Evolutionary conservation across 2,113 vertebrate genomes (phyloP).

Genomic region (Chlorocebus sabaeus): DNA sequence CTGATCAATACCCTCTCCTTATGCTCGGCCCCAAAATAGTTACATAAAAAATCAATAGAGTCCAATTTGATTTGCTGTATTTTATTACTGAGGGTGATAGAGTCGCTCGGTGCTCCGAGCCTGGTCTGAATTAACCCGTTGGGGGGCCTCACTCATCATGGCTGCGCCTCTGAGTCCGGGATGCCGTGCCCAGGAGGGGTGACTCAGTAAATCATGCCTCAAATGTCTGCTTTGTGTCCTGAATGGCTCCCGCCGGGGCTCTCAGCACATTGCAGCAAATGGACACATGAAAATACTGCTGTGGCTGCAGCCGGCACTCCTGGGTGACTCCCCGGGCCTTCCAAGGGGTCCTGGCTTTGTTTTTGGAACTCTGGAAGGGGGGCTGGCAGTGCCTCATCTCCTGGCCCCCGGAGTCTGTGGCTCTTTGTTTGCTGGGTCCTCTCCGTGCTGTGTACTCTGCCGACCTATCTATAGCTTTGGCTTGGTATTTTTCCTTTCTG

Average conservation of each 20-base stretch:
- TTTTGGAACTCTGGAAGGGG: background rate
- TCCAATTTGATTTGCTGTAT: slow-evolving; percentile 70
- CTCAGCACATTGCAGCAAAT: background rate
- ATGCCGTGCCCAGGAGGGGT: background rate
- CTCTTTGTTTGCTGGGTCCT: background rate
- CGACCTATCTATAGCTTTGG: background rate
- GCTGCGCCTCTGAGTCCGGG: fast-evolving
- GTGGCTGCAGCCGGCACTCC: background rate
- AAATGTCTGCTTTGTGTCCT: background rate
- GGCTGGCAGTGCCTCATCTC: background rate
- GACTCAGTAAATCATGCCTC: background rate
- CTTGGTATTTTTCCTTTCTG: background rate
- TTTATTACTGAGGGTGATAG: slow-evolving; percentile 63
- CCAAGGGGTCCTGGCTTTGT: background rate
- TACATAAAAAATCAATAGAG: slow-evolving; percentile 74
- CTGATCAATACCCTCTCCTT: slow-evolving; percentile 48
- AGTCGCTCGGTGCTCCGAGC: background rate
- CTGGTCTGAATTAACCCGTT: background rate
- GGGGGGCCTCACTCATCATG: background rate
- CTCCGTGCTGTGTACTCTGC: fast-evolving
- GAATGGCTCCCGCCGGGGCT: background rate
- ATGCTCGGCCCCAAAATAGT: slow-evolving; percentile 63
- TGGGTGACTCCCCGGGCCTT: fast-evolving
- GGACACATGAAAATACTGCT: background rate
- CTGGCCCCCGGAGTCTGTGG: fast-evolving